Evolutionary conservation across 2,888 invertebrate genomes (phyloP).

Genomic region (Hipparchia semele): DNA sequence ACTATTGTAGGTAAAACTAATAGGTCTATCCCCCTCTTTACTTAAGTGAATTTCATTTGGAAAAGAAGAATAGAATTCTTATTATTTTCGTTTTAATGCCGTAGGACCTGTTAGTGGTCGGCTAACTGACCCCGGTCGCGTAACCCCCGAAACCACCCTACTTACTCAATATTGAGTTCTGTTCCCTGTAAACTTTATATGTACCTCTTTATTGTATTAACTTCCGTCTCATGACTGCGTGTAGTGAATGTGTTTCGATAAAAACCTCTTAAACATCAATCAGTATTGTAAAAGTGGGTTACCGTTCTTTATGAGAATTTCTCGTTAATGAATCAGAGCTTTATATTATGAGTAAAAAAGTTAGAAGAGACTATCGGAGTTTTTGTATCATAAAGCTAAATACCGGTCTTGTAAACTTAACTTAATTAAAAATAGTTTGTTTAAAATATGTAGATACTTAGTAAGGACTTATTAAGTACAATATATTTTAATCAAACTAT

Average conservation of each 20-base stretch:
- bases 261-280: conserved; percentile 14
- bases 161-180: conserved; percentile 12
- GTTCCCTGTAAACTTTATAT: conserved; percentile 19
- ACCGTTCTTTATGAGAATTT: conserved; percentile 1
- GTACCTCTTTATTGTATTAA: conserved; percentile 20
- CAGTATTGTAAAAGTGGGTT: conserved; percentile 19
- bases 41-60: too few relatives aligned
- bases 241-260: neutral
- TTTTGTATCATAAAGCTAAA: neutral
- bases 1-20: too few relatives aligned
- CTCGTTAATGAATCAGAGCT: conserved; percentile 5
- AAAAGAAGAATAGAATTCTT: too few relatives aligned
- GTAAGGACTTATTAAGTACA: too few relatives aligned
- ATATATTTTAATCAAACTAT: too few relatives aligned
- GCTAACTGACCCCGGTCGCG: too few relatives aligned
- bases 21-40: too few relatives aligned
- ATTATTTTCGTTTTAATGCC: too few relatives aligned
- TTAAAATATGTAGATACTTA: too few relatives aligned
- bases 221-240: conserved; percentile 24
- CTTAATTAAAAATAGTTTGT: neutral
- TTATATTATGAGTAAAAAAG: neutral
- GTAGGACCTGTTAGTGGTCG: too few relatives aligned
- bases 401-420: too few relatives aligned
- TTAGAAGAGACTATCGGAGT: neutral
- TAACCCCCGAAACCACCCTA: too few relatives aligned